phyloP scores from a whole-genome alignment of 2,113 vertebrate genomes.

The Asarcornis scutulata region DNA sequence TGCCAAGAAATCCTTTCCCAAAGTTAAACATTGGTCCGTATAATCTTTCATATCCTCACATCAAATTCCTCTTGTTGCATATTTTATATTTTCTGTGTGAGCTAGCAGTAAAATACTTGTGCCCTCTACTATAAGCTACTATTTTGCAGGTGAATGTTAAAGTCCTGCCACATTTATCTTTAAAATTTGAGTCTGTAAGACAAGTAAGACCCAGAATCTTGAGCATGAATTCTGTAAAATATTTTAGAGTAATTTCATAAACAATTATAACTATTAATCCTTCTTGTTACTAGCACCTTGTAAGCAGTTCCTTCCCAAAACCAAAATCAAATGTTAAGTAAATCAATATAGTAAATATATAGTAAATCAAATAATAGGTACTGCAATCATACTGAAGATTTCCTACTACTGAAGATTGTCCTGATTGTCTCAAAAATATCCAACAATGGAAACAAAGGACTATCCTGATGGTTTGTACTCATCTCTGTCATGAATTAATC shows the following conservation, averaged over 20 bases:
- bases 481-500: neutral
- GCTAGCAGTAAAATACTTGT: neutral
- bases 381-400: neutral
- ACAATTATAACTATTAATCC: neutral
- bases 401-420: neutral
- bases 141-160: neutral
- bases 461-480: neutral
- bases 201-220: neutral
- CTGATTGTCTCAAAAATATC: neutral
- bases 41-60: neutral
- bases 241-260: neutral
- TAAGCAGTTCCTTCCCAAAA: neutral
- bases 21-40: neutral
- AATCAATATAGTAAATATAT: neutral
- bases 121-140: neutral
- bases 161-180: neutral
- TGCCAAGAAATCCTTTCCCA: neutral
- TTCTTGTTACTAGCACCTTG: neutral
- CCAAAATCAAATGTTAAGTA: accelerated
- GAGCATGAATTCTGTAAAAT: accelerated
- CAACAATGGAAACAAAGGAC: neutral
- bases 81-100: neutral
- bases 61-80: neutral
- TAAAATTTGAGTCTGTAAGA: neutral
- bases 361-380: neutral